These are phyloP conservation scores for Bradypus variegatus DNA, from an alignment of 2,797 vertebrate genomes.

Conservation along the genomic window DNA sequence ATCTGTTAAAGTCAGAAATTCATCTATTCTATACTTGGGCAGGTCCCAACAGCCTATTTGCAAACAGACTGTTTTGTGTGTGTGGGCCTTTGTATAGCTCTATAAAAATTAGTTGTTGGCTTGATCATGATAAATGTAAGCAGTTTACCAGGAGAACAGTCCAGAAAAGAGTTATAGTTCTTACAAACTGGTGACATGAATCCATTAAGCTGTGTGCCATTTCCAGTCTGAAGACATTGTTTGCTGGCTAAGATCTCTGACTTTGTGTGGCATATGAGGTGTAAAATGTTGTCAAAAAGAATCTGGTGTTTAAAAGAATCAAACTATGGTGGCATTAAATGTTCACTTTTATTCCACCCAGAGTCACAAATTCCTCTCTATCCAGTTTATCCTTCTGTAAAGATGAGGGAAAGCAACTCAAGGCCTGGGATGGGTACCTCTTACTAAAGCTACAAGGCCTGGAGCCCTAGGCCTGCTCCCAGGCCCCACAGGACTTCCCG, in stretches of 20 bases:
- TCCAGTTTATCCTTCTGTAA: neutral
- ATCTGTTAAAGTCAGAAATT: neutral
- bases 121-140: constrained; percentile 13
- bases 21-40: constrained; percentile 10
- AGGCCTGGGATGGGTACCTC: fast-evolving
- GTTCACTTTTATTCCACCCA: constrained; percentile 77
- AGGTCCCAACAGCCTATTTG: neutral
- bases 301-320: constrained; percentile 77
- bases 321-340: constrained; percentile 79
- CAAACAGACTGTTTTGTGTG: neutral
- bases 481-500: neutral
- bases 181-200: constrained; percentile 50
- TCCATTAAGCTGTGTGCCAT: constrained; percentile 70
- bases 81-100: constrained; percentile 7
- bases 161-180: constrained; percentile 26
- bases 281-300: constrained; percentile 76
- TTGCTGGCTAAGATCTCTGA: constrained; percentile 72
- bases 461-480: neutral
- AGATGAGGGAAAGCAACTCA: neutral
- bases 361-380: constrained; percentile 58
- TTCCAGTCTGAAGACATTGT: constrained; percentile 73
- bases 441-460: neutral
- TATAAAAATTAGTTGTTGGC: constrained; percentile 24
- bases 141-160: constrained; percentile 35
- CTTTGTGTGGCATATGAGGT: constrained; percentile 76